Evolutionary conservation across 2,888 invertebrate genomes (phyloP), one percentile per base, ranked within the genome.

Genomic region (Amaurobius ferox): DNA sequence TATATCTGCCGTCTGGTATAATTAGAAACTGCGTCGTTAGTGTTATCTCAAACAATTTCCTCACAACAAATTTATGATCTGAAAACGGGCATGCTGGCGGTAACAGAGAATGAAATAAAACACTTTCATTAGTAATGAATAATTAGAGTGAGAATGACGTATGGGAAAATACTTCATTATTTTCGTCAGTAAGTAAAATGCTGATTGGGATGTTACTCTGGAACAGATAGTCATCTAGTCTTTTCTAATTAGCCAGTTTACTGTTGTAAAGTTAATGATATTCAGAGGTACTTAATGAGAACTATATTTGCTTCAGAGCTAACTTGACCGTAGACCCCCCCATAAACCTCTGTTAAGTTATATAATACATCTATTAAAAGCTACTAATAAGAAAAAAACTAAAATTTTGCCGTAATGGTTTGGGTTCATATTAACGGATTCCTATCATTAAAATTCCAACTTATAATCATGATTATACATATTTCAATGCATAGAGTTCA

Each of bases 1-100:
- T 11, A 44, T 48, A 32, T 32, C 76, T 48, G 64, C 64, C 35
- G 81, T 71, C 64, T 48, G 71, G 39, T 26, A 71, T 83, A 83
- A 83, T 83, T 83, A 76, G 62, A 66, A n/a, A 79, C 71, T 71
- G 71, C 79, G 44, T 79, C 79, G 79, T 79, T 79, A 70, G 79
- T 48, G 40, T 79, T 79, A 79, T 79, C 79, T 28, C 68, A 35
- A 40, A 74, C 68, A 66, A 68, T 77, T 70, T 71, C 64, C 70
- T 70, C 1, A 35, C 48, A 79, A 68, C 40, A 40, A 23, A 79
- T 68, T 71, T 71, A 79, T 62, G 71, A 44, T 44, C 40, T 79
- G 39, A 44, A 44, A 44, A 66, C 35, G 9, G 48, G 35, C 32
- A 64, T 39, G 62, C 66, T n/a, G 32, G 30, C 32, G 30, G 30